Percentiles rank a stretch among this genome's conserved stretches.
phyloP scores from a whole-genome alignment of 2,888 invertebrate genomes.

The Liopterus haemorrhoidalis region DNA sequence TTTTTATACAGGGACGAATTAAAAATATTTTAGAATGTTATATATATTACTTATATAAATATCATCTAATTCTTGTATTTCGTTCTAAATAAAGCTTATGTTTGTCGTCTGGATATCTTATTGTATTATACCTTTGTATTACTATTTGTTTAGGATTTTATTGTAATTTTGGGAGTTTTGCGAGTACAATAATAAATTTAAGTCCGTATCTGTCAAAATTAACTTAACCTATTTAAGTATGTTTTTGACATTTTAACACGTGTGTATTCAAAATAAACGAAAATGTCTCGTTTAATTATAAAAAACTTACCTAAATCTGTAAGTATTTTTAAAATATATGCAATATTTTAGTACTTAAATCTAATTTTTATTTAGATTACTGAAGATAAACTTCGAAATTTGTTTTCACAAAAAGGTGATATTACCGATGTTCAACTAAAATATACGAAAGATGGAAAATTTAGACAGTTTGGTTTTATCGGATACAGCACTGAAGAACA shows the following conservation, averaged over 20 bases:
- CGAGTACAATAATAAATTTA: too few relatives aligned
- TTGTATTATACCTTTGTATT: too few relatives aligned
- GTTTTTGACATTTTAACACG: constrained; percentile 2
- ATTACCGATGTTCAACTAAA: constrained; percentile 93
- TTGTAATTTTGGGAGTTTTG: too few relatives aligned
- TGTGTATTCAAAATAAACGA: constrained; percentile 14
- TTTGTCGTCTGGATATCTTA: too few relatives aligned
- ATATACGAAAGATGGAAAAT: constrained; percentile 84
- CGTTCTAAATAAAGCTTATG: too few relatives aligned
- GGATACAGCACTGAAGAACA: constrained; percentile 80
- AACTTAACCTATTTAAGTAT: too few relatives aligned
- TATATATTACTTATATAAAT: too few relatives aligned
- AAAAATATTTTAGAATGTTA: too few relatives aligned
- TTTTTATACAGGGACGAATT: too few relatives aligned
- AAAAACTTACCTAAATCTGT: constrained; percentile 87
- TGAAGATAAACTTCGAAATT: constrained; percentile 65
- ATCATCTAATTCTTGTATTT: too few relatives aligned
- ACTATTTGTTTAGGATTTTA: too few relatives aligned
- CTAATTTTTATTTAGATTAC: constrained; percentile 57
- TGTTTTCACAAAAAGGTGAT: constrained; percentile 74
- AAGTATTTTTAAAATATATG: constrained; percentile 39
- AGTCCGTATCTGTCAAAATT: too few relatives aligned
- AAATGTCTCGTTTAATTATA: constrained; percentile 81
- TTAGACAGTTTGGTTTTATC: constrained; percentile 89
- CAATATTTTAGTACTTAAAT: constrained; percentile 13